phyloP scores from a whole-genome alignment of 37 sponge, comb jelly and placozoan genomes.

The Chondrilla cf. caribensis region DNA sequence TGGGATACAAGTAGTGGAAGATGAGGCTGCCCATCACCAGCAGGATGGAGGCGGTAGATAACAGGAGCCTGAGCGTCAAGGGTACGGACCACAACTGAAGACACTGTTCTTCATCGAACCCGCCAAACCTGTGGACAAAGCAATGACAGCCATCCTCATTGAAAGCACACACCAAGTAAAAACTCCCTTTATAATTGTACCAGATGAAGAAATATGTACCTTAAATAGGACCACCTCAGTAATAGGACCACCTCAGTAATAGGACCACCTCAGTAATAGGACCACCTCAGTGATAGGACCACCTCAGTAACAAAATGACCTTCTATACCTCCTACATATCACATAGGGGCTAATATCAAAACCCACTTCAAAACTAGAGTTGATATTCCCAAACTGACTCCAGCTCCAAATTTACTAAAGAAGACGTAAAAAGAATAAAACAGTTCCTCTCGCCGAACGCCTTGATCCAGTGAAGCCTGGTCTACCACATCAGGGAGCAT shows the following conservation, averaged over 20 bases:
- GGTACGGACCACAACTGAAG: slow-evolving; percentile 57
- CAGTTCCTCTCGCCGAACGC: slow-evolving; percentile 77
- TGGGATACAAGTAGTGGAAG: slow-evolving; percentile 67
- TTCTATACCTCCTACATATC: too few species aligned
- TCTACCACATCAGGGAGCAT: slow-evolving; percentile 95
- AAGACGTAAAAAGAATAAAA: slow-evolving; percentile 94
- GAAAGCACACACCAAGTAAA: too few species aligned
- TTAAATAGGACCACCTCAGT: neutral
- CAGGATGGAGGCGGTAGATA: slow-evolving; percentile 60
- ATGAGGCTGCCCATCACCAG: slow-evolving; percentile 56
- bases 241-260: too few species aligned
- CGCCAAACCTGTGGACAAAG: slow-evolving; percentile 50
- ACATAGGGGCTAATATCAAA: too few species aligned
- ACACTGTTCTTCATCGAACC: slow-evolving; percentile 66
- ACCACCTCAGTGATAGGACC: too few species aligned
- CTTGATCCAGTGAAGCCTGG: slow-evolving; percentile 35
- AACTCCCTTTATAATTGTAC: too few species aligned
- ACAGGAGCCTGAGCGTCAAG: slow-evolving; percentile 57
- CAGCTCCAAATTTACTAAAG: slow-evolving; percentile 76
- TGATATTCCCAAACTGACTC: slow-evolving; percentile 82
- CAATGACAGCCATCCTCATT: too few species aligned
- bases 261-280: too few species aligned
- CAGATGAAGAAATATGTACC: neutral
- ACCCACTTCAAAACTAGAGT: slow-evolving; percentile 66
- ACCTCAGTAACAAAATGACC: too few species aligned